These are phyloP conservation scores for Rhogogaster chlorosoma DNA, from an alignment of 2,888 invertebrate genomes.

Conservation along the genomic window DNA sequence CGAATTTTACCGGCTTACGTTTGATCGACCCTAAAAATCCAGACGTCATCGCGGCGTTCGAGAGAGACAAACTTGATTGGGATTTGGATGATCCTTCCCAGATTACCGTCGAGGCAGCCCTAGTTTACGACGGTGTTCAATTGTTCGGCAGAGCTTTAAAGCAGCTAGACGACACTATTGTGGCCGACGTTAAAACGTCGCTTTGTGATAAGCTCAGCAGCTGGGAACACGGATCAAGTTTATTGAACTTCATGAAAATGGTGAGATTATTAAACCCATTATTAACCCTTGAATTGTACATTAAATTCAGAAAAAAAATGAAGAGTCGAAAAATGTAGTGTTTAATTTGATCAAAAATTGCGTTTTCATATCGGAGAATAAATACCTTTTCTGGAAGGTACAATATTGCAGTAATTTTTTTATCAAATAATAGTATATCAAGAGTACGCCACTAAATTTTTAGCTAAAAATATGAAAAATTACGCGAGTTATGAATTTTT, in stretches of 20 bases:
- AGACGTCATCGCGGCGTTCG: conserved; percentile 79
- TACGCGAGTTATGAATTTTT: too few species aligned
- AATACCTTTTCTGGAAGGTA: too few species aligned
- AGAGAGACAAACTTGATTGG: conserved; percentile 65
- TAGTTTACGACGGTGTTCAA: conserved; percentile 91
- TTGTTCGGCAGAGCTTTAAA: conserved; percentile 90
- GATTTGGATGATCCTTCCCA: conserved; percentile 60
- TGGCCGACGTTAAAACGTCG: conserved; percentile 79
- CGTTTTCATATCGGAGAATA: too few species aligned
- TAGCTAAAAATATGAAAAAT: too few species aligned
- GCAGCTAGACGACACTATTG: conserved; percentile 80
- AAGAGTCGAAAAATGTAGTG: too few species aligned
- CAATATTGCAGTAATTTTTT: too few species aligned
- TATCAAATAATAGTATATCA: too few species aligned
- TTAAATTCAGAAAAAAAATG: too few species aligned
- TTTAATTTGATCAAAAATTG: too few species aligned
- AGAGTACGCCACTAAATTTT: too few species aligned
- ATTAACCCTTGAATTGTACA: too few species aligned
- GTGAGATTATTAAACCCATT: conserved; percentile 76
- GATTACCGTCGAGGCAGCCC: conserved; percentile 86
- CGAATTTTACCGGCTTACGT: conserved; percentile 90
- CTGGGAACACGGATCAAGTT: conserved; percentile 90
- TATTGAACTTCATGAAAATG: conserved; percentile 91
- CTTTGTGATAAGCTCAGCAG: conserved; percentile 82
- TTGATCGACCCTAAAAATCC: conserved; percentile 82